Evolutionary conservation across 2,888 invertebrate species (phyloP), one percentile per base, ranked within the genome.

Genomic region (Synergus itoensis): DNA sequence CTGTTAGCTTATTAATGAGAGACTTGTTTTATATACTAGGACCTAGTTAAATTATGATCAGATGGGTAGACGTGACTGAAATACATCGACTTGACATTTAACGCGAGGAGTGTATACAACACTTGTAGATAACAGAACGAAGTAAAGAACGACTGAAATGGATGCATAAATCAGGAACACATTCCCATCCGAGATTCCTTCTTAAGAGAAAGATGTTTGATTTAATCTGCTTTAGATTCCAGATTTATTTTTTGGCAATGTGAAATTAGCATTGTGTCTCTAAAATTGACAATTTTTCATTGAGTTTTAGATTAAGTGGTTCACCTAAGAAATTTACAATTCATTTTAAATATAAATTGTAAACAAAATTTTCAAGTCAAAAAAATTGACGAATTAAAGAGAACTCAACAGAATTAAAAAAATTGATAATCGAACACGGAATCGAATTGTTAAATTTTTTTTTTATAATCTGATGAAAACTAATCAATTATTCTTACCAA

Each of bases 41-140:
- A 43, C 21, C 60, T 57, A 21, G 45, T 77, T 84, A 81, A 84
- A 80, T 83, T 83, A 84, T 81, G 76, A 83, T 80, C 69, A 41
- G 63, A 73, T 77, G 79, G 64, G 75, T 77, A 78, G 78, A 81
- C 83, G 83, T 83, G 82, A 83, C 83, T 84, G 79, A 82, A 84
- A 84, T 84, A 81, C 80, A 81, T 83, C 45, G 78, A 76, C 81
- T 77, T 80, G 84, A 83, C 82, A 83, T 84, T 83, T 80, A 82
- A 78, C 78, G 78, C 76, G 48, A 73, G 28, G 43, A 18, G 75
- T 36, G 76, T 45, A 12, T 73, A 73, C 73, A 57, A 63, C 79
- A 77, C 67, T 73, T 40, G 41, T 57, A 53, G 76, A 75, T 76
- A 48, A 67, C 76, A 73, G 48, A 53, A 18, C 40, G 18, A 4